Evolutionary conservation across 1,140 invertebrate genomes (phyloP), one percentile per base, ranked within the genome.

Genomic region (Coptotermes formosanus): DNA sequence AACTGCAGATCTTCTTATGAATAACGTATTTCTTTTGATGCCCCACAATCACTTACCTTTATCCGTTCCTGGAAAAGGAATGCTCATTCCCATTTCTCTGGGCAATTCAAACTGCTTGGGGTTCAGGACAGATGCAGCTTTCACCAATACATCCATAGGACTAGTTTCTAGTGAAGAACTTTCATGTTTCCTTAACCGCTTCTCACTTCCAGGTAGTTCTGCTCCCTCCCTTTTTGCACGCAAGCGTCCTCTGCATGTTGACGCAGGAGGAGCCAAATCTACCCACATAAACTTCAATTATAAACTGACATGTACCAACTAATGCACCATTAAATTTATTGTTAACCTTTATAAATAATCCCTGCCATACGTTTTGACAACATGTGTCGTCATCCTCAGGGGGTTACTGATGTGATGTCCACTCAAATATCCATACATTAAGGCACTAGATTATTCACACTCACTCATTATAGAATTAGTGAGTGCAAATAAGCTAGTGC

Each of bases 31-130:
- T 48, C 3, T 48, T 48, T 48, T 48, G 11, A 48, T 48, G 45
- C 11, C 45, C 14, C 45, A 48, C 14, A 48, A 55, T 19, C 11
- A 82, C 85, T 75, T 59, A 84, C 89, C 87, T 92, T 95, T 96
- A 87, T 96, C 95, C 82, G 93, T 95, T 87, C 97, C 97, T 86
- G 97, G 97, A 89, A 98, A 96, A 83, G 94, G 93, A 84, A 94
- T 95, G 86, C 95, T 95, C 87, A 97, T 92, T 86, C 93, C 93
- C 90, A 97, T 93, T 88, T 97, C 96, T 87, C 94, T 92, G 0
- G 97, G 97, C 86, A 98, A 90, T 89, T 96, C 95, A 91, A 98
- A 98, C 91, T 98, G 96, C 88, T 94, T 94, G 9, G 97, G 97
- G 92, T 98, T 98, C 90, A 97, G 93, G 85, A 95, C 90, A 86